Percentiles rank a stretch among this genome's conserved stretches.
Evolutionary conservation across 2,113 vertebrate genomes (phyloP).

Genomic region (Ranitomeya imitator): DNA sequence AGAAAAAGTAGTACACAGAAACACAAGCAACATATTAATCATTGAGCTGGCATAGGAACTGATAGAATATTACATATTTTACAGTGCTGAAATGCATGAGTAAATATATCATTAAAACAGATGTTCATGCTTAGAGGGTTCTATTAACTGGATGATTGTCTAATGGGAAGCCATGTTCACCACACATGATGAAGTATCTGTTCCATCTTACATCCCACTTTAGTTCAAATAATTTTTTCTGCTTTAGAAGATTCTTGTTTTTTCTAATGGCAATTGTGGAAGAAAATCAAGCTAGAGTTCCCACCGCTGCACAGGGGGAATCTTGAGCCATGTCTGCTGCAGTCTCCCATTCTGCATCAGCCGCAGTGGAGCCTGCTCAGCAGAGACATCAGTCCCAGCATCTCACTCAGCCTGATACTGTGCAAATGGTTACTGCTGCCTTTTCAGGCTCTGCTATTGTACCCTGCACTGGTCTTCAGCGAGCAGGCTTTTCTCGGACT

Average conservation of each 20-base stretch:
- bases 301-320: too few species aligned
- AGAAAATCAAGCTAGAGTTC: neutral
- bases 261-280: neutral
- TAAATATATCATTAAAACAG: constrained; percentile 21
- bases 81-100: neutral
- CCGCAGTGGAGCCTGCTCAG: too few species aligned
- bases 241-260: neutral
- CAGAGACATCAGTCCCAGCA: too few species aligned
- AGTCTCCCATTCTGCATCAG: too few species aligned
- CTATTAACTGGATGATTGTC: constrained; percentile 19
- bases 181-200: neutral
- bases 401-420: too few species aligned
- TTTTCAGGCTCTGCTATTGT: too few species aligned
- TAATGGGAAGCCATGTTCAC: neutral
- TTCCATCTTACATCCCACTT: neutral
- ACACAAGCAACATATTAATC: constrained; percentile 10
- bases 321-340: too few species aligned
- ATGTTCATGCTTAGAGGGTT: constrained; percentile 5
- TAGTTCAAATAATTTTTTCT: neutral
- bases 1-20: neutral
- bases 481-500: too few species aligned
- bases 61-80: constrained; percentile 1
- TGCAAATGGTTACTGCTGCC: too few species aligned
- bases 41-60: neutral
- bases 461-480: too few species aligned